Base-by-base conservation (phyloP, 2,113 vertebrate genomes). In the Coreoperca whiteheadi region DNA sequence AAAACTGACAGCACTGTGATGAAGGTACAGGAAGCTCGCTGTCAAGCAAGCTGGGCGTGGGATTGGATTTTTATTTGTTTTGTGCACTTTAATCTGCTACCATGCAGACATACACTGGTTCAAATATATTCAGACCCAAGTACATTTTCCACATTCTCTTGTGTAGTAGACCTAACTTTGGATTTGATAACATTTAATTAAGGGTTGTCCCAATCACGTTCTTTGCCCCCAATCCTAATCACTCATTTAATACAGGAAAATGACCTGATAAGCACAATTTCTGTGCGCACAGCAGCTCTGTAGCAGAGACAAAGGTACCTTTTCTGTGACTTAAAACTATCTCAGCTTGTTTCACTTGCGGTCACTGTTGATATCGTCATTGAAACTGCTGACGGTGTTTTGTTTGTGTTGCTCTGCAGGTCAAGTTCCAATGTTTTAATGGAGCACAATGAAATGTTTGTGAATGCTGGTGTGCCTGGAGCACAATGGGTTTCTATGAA, bases 41-140 rank as follows among this genome's bases (percentile, higher is more conserved):
- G 83, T 77, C 74, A 72, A 79, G 85, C 48, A 70, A n/a, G 66
- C 46, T 34, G 74, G 77, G 76, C 76, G 84, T 82, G 59, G 82
- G 83, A 90, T 81, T 89, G 71, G 54, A 87, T 86, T 89, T 83
- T 69, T 74, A 74, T 88, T 88, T 83, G 63, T 77, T 82, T 79
- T 75, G 48, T 77, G 46, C 18, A 53, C 66, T 78, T 67, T 34
- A 63, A 75, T 88, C 77, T 72, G 69, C 77, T 32, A 67, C 59
- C 60, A 18, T 61, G 78, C 66, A 81, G 61, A 70, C 56, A 54
- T 28, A 71, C 37, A 74, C 54, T 21, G 48, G 34, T 91, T 77
- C 20, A 74, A 39, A 72, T 46, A 56, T 65, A 57, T 41, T 76
- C 73, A 77, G 34, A 61, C 14, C 21, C 4, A 34, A 37, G 63